These are phyloP conservation scores for Apis dorsata DNA, from an alignment of 1,140 invertebrate genomes.

Conservation along the genomic window DNA sequence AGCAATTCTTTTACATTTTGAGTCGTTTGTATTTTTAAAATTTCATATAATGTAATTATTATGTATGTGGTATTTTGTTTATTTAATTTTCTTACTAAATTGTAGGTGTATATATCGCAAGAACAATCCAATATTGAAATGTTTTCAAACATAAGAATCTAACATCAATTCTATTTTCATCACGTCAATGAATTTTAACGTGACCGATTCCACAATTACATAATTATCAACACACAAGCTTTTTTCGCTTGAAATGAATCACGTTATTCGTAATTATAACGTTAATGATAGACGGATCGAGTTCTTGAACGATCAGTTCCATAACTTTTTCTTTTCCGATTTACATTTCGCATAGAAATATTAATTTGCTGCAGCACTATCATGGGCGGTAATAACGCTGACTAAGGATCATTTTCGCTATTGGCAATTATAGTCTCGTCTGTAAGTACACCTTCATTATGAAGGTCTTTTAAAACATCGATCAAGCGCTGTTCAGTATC, in stretches of 20 bases:
- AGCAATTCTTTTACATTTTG: neutral
- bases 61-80: neutral
- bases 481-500: conserved; percentile 86
- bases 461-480: conserved; percentile 82
- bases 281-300: conserved; percentile 26
- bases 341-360: conserved; percentile 51
- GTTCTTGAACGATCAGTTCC: conserved; percentile 11
- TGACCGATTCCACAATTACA: conserved; percentile 37
- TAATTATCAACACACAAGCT: conserved; percentile 44
- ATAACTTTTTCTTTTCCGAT: conserved; percentile 28
- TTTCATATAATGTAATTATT: conserved; percentile 5
- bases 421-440: conserved; percentile 64
- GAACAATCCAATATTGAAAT: conserved; percentile 5
- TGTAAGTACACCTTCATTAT: conserved; percentile 81
- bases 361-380: conserved; percentile 49
- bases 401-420: conserved; percentile 51
- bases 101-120: conserved; percentile 4
- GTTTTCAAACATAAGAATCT: conserved; percentile 38
- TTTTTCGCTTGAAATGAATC: conserved; percentile 31
- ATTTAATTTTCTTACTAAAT: conserved; percentile 1
- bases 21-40: conserved; percentile 4
- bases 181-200: conserved; percentile 20
- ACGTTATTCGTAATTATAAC: conserved; percentile 38
- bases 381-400: conserved; percentile 36
- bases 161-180: conserved; percentile 41